Base-by-base conservation (phyloP, 2,797 vertebrate species). In the Choloepus didactylus region DNA sequence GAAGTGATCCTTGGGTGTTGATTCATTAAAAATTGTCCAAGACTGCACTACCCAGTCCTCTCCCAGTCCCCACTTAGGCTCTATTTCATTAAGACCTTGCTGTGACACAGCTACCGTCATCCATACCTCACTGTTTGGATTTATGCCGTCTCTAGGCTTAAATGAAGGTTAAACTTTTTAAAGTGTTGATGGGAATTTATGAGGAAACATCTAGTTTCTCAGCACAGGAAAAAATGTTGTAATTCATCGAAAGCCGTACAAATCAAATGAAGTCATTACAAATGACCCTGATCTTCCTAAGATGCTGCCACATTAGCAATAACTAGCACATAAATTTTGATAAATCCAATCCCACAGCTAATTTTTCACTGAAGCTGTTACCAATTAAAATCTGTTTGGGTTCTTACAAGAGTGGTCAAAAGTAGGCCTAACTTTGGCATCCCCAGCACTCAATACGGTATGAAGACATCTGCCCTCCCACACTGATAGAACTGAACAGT, bases 211-310 rank as follows among this genome's bases (percentile, higher is more conserved):
- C 92, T 73, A 95, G 84, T 91, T 97, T 95, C 90, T 94, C 81
- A 64, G 88, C 29, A 21, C 88, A 38, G 59, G 41, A 51, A 44
- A 54, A 95, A 91, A 84, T 76, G 81, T n/a, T 91, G 87, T 59
- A 88, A 95, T 82, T 92, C 82, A 77, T 23, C 8, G 11, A 77
- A 87, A 95, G 94, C 94, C 83, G 44, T 87, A 93, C 90, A 95
- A 95, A 96, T 94, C 92, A 92, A 94, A 94, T 96, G 92, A 88
- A 96, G 87, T 95, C 96, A 94, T 95, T 90, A 76, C 85, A 77
- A 76, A 92, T 59, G 91, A 92, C 87, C 92, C 87, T 51, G 89
- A 49, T 89, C 87, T 66, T 75, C 77, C 93, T 94, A 69, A 41
- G 31, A 80, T 18, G 21, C 76, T 56, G 67, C 49, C 73, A 73